Percentiles rank a stretch among this genome's conserved stretches.
phyloP scores from a whole-genome alignment of 2,113 vertebrate species.

The Lathamus discolor region DNA sequence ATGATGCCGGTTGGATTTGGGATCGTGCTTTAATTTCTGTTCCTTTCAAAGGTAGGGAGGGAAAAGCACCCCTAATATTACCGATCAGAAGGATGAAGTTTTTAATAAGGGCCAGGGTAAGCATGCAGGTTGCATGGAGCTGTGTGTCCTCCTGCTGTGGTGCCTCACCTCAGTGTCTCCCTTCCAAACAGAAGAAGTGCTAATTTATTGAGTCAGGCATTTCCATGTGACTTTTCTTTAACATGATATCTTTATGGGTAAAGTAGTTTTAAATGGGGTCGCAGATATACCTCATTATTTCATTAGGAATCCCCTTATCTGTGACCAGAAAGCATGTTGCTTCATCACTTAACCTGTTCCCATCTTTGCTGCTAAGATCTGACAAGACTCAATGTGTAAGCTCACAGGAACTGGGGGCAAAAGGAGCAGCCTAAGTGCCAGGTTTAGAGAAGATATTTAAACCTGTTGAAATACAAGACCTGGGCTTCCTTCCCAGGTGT shows the following conservation, averaged over 20 bases:
- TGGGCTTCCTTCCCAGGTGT: not conserved
- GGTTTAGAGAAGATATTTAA: not conserved
- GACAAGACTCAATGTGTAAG: not conserved
- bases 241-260: not conserved
- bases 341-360: not conserved
- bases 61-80: not conserved
- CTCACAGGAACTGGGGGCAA: not conserved
- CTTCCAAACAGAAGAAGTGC: not conserved
- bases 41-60: not conserved
- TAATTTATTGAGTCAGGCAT: not conserved
- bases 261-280: not conserved
- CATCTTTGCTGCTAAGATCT: not conserved
- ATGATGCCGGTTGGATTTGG: not conserved
- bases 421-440: not conserved
- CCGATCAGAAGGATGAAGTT: not conserved
- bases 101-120: not conserved
- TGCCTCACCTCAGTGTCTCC: not conserved
- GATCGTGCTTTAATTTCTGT: not conserved
- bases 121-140: not conserved
- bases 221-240: not conserved
- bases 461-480: not conserved
- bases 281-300: not conserved
- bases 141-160: not conserved
- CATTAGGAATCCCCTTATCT: not conserved
- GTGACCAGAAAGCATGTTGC: not conserved